phyloP scores from a whole-genome alignment of 2,797 vertebrate species.

The Rousettus madagascariensis region DNA sequence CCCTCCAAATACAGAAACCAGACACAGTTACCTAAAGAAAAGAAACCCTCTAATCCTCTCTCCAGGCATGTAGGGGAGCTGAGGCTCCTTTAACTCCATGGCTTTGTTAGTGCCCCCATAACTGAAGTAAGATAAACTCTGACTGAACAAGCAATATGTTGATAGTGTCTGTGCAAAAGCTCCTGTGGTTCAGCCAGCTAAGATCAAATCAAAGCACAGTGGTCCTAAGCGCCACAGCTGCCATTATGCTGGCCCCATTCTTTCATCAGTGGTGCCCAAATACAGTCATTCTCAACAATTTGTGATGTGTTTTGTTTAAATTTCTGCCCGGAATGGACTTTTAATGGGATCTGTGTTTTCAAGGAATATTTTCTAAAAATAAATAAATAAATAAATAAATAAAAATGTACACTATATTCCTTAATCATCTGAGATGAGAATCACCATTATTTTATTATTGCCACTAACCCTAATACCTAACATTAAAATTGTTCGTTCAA shows the following conservation, averaged over 20 bases:
- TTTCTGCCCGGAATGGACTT: neutral
- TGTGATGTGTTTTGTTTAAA: slow-evolving; percentile 35
- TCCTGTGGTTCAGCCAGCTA: slow-evolving; percentile 3
- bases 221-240: neutral
- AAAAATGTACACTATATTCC: neutral
- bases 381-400: neutral
- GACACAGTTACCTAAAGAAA: slow-evolving; percentile 59
- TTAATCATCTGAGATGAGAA: neutral
- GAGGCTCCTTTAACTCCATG: neutral
- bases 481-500: slow-evolving; percentile 22
- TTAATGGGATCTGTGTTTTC: neutral
- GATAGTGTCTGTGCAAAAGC: slow-evolving; percentile 30
- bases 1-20: slow-evolving; percentile 51
- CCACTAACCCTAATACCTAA: neutral
- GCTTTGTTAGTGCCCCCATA: slow-evolving; percentile 52
- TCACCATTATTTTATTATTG: neutral
- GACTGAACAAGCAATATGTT: slow-evolving; percentile 25
- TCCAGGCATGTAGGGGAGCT: slow-evolving; percentile 27
- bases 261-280: slow-evolving; percentile 10
- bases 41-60: slow-evolving; percentile 61
- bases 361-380: neutral
- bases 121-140: slow-evolving; percentile 62
- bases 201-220: neutral
- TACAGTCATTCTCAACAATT: neutral
- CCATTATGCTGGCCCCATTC: slow-evolving; percentile 1